Conservation (phyloP, 2,797 vertebrate genomes). For the Halcyon badia region DNA sequence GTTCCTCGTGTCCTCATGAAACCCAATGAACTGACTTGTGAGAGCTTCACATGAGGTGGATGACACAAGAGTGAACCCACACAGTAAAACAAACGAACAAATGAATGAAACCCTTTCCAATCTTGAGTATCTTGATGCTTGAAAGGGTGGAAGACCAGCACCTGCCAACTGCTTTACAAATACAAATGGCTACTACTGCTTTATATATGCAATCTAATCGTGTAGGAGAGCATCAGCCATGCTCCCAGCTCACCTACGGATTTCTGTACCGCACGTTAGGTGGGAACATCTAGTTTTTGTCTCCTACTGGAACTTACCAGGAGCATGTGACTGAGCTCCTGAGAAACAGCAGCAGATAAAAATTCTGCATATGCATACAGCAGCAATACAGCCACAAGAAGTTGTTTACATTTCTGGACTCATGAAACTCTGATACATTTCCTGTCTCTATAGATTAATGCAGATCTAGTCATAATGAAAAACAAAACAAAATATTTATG, state of each 20-base stretch:
- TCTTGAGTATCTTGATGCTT: background rate
- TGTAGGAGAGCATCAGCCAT: rapidly evolving
- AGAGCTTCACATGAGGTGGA: background rate
- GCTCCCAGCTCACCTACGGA: background rate
- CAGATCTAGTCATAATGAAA: background rate
- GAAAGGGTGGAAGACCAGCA: background rate
- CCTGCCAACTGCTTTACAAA: background rate
- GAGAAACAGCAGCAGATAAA: background rate
- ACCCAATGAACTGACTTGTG: rapidly evolving
- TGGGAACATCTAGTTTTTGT: background rate
- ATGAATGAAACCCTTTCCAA: rapidly evolving
- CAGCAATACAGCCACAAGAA: background rate
- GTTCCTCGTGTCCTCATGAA: background rate
- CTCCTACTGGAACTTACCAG: background rate
- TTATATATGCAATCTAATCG: background rate
- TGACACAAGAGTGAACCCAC: background rate
- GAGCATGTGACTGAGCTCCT: background rate
- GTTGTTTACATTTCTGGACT: background rate
- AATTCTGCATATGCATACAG: background rate
- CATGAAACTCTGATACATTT: background rate
- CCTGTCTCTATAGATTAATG: background rate
- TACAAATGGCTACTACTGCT: background rate
- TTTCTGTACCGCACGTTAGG: rapidly evolving
- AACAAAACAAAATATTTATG: rapidly evolving
- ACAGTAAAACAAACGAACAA: background rate